phyloP scores from a whole-genome alignment of 2,888 invertebrate genomes.

The Drosophila algonquin region DNA sequence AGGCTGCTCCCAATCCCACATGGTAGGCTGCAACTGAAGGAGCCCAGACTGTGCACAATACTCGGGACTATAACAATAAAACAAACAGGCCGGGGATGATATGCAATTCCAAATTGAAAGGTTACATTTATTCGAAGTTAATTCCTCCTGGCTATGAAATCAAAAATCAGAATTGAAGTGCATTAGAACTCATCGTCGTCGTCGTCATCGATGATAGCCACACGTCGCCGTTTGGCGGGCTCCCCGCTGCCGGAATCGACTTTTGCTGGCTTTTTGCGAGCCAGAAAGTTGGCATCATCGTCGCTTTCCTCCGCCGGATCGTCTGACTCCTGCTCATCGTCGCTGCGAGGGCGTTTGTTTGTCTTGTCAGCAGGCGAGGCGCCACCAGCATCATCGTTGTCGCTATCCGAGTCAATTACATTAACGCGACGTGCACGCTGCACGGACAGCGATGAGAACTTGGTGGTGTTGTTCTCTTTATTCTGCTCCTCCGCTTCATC shows the following conservation, averaged over 20 bases:
- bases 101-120: slow-evolving; percentile 42
- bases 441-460: slow-evolving; percentile 44
- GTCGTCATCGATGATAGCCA: slow-evolving; percentile 82
- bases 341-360: slow-evolving; percentile 75
- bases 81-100: slow-evolving; percentile 28
- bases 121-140: slow-evolving; percentile 51
- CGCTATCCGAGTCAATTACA: slow-evolving; percentile 83
- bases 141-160: slow-evolving; percentile 36
- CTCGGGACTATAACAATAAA: slow-evolving; percentile 15
- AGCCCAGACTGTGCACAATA: background rate
- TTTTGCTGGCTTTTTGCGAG: slow-evolving; percentile 74
- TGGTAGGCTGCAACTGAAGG: slow-evolving; percentile 2
- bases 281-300: slow-evolving; percentile 78
- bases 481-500: slow-evolving; percentile 35
- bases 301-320: slow-evolving; percentile 61
- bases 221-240: slow-evolving; percentile 82
- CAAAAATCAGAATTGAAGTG: slow-evolving; percentile 33
- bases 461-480: slow-evolving; percentile 69
- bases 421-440: slow-evolving; percentile 80
- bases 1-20: background rate
- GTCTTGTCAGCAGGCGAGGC: slow-evolving; percentile 65
- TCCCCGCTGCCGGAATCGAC: slow-evolving; percentile 48
- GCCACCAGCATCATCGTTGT: slow-evolving; percentile 58
- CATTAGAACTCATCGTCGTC: slow-evolving; percentile 74
- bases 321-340: slow-evolving; percentile 55